phyloP scores from a whole-genome alignment of 2,113 vertebrate genomes.

The Xenopus tropicalis region DNA sequence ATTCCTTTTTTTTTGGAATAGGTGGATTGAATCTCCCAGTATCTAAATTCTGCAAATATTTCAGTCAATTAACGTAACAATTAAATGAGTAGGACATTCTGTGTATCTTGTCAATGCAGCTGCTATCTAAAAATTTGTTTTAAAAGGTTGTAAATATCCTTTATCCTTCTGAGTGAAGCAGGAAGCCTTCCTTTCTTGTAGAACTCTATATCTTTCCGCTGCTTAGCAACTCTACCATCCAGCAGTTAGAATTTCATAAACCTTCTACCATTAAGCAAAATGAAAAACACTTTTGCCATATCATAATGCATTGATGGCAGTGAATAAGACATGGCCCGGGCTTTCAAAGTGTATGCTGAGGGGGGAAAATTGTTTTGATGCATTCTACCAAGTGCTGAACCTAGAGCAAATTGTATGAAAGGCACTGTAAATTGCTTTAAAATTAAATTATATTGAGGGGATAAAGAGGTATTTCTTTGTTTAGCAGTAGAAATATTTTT shows the following conservation, averaged over 20 bases:
- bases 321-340: neutral
- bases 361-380: too few species aligned
- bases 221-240: slow-evolving; percentile 8
- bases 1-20: neutral
- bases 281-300: neutral
- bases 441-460: too few species aligned
- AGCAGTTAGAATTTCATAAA: slow-evolving; percentile 9
- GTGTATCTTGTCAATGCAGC: neutral
- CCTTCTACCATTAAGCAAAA: neutral
- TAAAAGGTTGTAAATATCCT: neutral
- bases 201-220: neutral
- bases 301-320: neutral
- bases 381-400: too few species aligned
- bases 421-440: too few species aligned
- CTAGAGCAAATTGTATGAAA: too few species aligned
- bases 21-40: neutral
- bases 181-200: neutral
- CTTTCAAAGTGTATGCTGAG: neutral
- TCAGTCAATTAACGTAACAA: neutral
- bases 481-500: too few species aligned
- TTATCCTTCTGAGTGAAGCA: slow-evolving; percentile 2
- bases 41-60: neutral
- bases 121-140: neutral
- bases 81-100: neutral
- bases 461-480: too few species aligned